Base-by-base conservation (phyloP, 2,888 invertebrate genomes). In the Neria commutata region DNA sequence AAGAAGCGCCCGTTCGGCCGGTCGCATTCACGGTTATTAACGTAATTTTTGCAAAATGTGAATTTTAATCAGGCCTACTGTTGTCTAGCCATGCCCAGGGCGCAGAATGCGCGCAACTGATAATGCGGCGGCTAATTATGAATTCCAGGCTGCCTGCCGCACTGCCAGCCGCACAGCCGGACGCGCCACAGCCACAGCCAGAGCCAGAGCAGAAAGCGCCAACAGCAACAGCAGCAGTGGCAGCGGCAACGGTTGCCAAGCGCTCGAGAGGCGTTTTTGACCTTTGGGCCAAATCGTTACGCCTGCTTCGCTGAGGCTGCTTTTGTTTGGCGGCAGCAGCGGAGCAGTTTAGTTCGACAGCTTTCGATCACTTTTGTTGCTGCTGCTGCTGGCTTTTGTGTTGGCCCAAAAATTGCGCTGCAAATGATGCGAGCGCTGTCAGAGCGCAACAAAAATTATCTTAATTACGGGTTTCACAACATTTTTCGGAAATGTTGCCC, bases 261-360 rank as follows among this genome's bases (percentile, higher is more conserved):
- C n/a, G n/a, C n/a, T n/a, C n/a, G n/a, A n/a, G n/a, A 42, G 42
- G 42, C 42, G 42, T 42, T 42, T 42, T 21, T 42, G 42, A 42
- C 42, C 42, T 42, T 42, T 42, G 21, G 42, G 42, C 42, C 42
- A 8, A 21, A 19, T 42, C 42, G 42, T 17, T 42, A 17, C 42
- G 42, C 42, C 42, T 42, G 42, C 42, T 42, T 42, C 21, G 21
- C 21, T 42, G 4, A 8, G 5, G 21, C 6, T 14, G 4, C 37
- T 37, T 37, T 8, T n/a, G n/a, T n/a, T n/a, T n/a, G n/a, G n/a
- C n/a, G n/a, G n/a, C n/a, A n/a, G n/a, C n/a, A n/a, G n/a, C n/a
- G n/a, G n/a, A n/a, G n/a, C 37, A 29, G 11, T 29, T 37, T 42
- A n/a, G 6, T 19, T 42, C 42, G 42, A 42, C 42, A 42, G 42